A percentile compares a stretch with the other conserved stretches of the same genome.
Conservation (phyloP, 2,797 vertebrate genomes). For the Danio choprae region DNA sequence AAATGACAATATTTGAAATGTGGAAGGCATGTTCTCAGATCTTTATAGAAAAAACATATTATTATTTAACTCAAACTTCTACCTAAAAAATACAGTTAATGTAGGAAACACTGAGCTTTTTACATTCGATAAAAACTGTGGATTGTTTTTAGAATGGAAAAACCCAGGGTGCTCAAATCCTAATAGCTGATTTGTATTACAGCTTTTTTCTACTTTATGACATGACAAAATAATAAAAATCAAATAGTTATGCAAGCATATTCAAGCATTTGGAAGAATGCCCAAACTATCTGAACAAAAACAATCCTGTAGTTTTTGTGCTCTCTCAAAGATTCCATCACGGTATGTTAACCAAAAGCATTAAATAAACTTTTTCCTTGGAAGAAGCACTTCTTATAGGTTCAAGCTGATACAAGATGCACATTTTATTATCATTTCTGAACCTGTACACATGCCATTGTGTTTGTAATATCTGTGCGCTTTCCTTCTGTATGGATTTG, state of each 20-base stretch:
- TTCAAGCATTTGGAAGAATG: slow-evolving; percentile 10
- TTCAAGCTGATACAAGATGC: slow-evolving; percentile 9
- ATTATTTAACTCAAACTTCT: too few species aligned
- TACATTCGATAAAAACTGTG: too few species aligned
- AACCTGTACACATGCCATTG: slow-evolving; percentile 4
- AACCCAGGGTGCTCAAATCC: neutral
- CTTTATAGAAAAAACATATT: too few species aligned
- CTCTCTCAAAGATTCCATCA: neutral
- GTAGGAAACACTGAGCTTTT: too few species aligned
- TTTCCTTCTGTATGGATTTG: slow-evolving; percentile 14
- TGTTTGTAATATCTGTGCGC: slow-evolving; percentile 26
- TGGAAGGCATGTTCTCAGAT: too few species aligned
- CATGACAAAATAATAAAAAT: neutral
- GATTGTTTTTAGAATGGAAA: neutral
- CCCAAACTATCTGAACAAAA: neutral
- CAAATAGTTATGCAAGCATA: neutral
- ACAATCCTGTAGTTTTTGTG: neutral
- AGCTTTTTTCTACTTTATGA: neutral
- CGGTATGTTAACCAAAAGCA: neutral
- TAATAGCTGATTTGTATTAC: slow-evolving; percentile 4
- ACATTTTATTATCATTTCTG: slow-evolving; percentile 3
- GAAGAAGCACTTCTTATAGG: neutral
- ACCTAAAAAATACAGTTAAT: too few species aligned
- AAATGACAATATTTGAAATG: too few species aligned
- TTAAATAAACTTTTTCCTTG: slow-evolving; percentile 5